These are phyloP conservation scores for Cynocephalus volans DNA, from an alignment of 2,113 vertebrate genomes.

Conservation along the genomic window DNA sequence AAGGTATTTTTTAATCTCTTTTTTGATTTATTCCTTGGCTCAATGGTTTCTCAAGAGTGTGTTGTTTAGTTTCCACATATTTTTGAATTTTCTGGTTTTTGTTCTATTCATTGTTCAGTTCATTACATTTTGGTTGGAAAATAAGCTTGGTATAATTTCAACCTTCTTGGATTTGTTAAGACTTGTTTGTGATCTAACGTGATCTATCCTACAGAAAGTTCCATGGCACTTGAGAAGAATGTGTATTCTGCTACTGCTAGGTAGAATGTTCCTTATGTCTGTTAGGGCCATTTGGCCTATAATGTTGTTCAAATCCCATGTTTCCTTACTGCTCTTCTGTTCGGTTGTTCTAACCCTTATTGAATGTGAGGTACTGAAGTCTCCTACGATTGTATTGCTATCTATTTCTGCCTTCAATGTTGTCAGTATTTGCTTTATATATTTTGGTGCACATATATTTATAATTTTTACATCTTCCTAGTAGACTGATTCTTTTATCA, in stretches of 20 bases:
- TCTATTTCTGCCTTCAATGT: not conserved
- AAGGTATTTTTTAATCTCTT: not conserved
- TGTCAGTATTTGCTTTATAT: not conserved
- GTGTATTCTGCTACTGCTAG: not conserved
- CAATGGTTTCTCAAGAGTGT: not conserved
- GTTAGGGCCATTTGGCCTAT: not conserved
- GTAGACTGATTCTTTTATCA: not conserved
- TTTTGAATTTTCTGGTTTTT: not conserved
- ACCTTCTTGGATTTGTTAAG: not conserved
- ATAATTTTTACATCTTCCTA: not conserved
- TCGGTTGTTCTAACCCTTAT: not conserved
- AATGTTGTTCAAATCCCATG: not conserved
- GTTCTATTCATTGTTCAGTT: not conserved
- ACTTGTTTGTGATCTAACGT: not conserved
- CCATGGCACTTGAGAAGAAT: not conserved
- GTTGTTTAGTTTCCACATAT: not conserved
- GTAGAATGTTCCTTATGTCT: not conserved
- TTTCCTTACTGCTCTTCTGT: not conserved
- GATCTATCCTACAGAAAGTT: not conserved
- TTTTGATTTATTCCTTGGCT: not conserved
- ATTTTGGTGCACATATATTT: not conserved
- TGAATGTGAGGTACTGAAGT: not conserved
- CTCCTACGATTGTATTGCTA: not conserved
- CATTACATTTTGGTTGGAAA: not conserved
- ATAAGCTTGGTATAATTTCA: not conserved